phyloP scores from a whole-genome alignment of 2,888 invertebrate species.

The Agrotis clavis region DNA sequence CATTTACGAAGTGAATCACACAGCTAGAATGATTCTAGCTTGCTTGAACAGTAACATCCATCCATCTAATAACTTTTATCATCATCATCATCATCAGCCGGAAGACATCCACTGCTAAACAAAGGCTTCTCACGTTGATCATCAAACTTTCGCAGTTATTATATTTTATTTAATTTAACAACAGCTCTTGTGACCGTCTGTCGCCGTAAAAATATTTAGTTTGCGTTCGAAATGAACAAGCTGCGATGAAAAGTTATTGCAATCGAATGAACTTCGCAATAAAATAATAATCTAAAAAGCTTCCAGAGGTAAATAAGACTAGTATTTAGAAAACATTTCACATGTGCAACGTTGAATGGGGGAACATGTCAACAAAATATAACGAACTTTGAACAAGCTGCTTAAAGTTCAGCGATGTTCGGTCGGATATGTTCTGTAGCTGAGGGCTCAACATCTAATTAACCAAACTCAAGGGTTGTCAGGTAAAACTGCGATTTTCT shows the following conservation, averaged over 20 bases:
- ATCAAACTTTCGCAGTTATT: too few species aligned
- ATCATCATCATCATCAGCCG: too few species aligned
- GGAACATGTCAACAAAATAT: slow-evolving; percentile 30
- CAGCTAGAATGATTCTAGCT: too few species aligned
- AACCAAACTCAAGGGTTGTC: slow-evolving; percentile 36
- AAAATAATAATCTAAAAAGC: slow-evolving; percentile 38
- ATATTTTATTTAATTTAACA: neutral
- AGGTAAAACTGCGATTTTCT: neutral
- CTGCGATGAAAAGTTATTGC: neutral
- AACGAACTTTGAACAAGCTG: slow-evolving; percentile 52
- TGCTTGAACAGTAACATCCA: too few species aligned
- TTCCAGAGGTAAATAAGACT: slow-evolving; percentile 6
- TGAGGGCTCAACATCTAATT: slow-evolving; percentile 51
- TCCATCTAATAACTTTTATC: too few species aligned
- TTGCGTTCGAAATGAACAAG: slow-evolving; percentile 13
- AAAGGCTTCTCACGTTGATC: too few species aligned
- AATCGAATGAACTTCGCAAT: slow-evolving; percentile 9
- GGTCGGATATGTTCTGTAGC: slow-evolving; percentile 34
- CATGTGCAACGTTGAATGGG: slow-evolving; percentile 17
- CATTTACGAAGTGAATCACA: too few species aligned
- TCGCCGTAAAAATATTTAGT: slow-evolving; percentile 33
- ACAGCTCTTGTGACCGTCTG: neutral
- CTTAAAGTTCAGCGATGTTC: slow-evolving; percentile 44
- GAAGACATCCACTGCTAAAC: too few species aligned
- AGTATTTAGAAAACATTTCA: slow-evolving; percentile 39